Evolutionary conservation across 2,113 vertebrate genomes (phyloP), one percentile per base, ranked within the genome.

Genomic region (Verasper variegatus): DNA sequence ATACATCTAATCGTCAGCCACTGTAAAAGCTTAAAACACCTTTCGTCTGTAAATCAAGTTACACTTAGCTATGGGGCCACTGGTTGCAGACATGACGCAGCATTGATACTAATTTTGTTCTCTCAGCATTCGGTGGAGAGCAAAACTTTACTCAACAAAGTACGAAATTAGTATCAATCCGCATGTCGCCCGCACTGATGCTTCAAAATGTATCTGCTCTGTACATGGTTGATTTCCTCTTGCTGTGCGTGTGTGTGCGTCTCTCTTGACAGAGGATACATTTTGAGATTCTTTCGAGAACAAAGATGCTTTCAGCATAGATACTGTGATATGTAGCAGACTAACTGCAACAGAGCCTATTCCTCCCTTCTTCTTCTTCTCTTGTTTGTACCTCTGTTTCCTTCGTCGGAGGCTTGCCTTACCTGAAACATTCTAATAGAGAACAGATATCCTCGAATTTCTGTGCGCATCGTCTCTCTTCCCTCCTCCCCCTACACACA

Each of bases 361-460:
- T 86, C 89, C 90, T 88, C 78, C 83, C 81, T 70, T 60, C 77
- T 87, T 68, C 85, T 89, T 85, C 83, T 89, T 94, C 88, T 92
- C 92, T 88, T 91, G 91, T 94, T 90, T 92, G 91, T 93, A 91
- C 89, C 91, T 93, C 90, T 93, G 90, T 93, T 92, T 84, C 81
- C 80, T 84, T 87, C 76, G 88, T 94, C 87, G 87, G 90, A 98
- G 94, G 95, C 95, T 96, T 97, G 95, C 94, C 95, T 93, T 96
- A 95, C 94, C 94, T 96, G 95, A 96, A 96, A 94, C 94, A 94
- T 96, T 95, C 96, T 96, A 96, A 97, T 98, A 98, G 97, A 98
- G 97, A 98, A 98, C 97, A 98, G 97, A 98, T 96, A 98, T 98
- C 96, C 97, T 97, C 86, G 95, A 97, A 97, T 98, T 97, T 98